Percentiles rank a stretch among this genome's conserved stretches.
Evolutionary conservation across 1,140 invertebrate species (phyloP).

Genomic region (Drosophila athabasca): DNA sequence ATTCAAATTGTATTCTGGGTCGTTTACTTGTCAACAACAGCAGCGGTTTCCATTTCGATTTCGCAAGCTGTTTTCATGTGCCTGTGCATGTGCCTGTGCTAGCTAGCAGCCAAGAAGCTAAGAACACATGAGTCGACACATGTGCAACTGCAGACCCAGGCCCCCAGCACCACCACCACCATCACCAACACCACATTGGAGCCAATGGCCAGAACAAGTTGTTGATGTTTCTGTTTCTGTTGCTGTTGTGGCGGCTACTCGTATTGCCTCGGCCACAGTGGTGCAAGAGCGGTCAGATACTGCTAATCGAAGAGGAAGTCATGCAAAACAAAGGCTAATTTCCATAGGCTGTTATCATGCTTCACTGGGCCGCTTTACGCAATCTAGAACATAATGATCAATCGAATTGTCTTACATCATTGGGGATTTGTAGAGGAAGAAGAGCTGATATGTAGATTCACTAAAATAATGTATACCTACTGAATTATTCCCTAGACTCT

Average conservation of each 20-base stretch:
- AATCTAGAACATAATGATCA: too few relatives aligned
- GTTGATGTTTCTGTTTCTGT: conserved; percentile 10
- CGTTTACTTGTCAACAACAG: conserved; percentile 24
- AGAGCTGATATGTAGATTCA: not conserved
- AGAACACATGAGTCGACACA: conserved; percentile 10
- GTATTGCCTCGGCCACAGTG: conserved; percentile 52
- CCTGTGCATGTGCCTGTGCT: conserved; percentile 1
- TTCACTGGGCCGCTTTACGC: conserved; percentile 2
- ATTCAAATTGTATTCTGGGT: conserved; percentile 23
- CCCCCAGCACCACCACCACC: not conserved
- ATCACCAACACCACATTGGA: conserved; percentile 4
- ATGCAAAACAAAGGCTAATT: conserved; percentile 31
- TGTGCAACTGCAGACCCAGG: not conserved
- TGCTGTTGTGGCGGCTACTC: conserved; percentile 6
- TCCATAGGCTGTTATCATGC: conserved; percentile 30
- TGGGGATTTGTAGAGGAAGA: not conserved
- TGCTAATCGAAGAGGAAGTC: conserved; percentile 25
- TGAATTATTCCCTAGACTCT: too few relatives aligned
- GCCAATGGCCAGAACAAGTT: conserved; percentile 37
- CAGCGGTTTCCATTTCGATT: conserved; percentile 51
- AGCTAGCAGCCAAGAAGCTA: not conserved
- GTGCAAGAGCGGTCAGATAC: conserved; percentile 3
- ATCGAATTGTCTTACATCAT: not conserved
- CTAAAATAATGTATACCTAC: too few relatives aligned
- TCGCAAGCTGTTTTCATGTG: conserved; percentile 34